Evolutionary conservation across 2,888 invertebrate genomes (phyloP), one percentile per base, ranked within the genome.

Genomic region (Eupithecia exiguata): DNA sequence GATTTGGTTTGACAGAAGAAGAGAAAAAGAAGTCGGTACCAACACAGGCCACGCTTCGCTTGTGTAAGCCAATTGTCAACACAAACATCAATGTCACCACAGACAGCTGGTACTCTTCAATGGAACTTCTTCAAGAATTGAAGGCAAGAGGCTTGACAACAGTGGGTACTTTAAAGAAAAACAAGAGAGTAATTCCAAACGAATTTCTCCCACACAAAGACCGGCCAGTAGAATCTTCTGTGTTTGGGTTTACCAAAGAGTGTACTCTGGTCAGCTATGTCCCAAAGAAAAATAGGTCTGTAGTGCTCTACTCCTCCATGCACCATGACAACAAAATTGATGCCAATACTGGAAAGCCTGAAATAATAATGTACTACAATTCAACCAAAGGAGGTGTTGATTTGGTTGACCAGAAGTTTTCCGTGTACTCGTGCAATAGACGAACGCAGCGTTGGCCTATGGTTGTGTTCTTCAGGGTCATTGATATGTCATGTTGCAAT

Each of bases 361-460:
- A 78, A 21, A 81, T 82, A 71, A 78, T 81, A 43, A 25, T 73
- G 16, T 82, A 76, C 68, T 83, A 43, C 71, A 84, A 84, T 69
- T 25, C 72, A 25, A 80, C 81, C 14, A 82, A 83, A 74, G 82
- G 81, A 5, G 81, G 79, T n/a, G 81, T 81, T 6, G 80, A 82
- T 40, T 74, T 78, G 10, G 79, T 82, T 49, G 81, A 79, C 46
- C 78, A 81, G 67, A 81, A 81, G 77, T 82, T 81, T 68, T 78
- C 79, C 9, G 10, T 65, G 5, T 80, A 80, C 80, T 76, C 79
- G 16, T 79, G 80, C 68, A 69, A 46, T 49, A 69, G 40, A n/a
- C 80, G 82, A 61, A 82, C 79, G 14, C 78, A 77, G 16, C 71
- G 80, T 69, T 83, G 81, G 81, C 80, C 78, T 10, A 78, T 80